These are phyloP conservation scores for Hermaeophaga mercurialis DNA, from an alignment of 2,888 invertebrate species.

Conservation along the genomic window DNA sequence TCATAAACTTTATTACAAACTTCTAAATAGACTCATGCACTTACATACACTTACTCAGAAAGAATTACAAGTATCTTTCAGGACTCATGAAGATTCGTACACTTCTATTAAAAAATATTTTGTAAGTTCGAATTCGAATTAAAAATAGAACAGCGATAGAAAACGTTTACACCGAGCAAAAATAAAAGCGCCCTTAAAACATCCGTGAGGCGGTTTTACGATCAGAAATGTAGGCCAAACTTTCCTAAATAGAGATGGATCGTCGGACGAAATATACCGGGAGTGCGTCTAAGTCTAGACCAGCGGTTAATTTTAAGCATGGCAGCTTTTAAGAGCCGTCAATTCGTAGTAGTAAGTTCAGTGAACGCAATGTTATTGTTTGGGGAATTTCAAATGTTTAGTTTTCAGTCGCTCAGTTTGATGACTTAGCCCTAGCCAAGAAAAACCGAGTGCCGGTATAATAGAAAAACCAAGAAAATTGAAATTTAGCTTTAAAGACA, in stretches of 20 bases:
- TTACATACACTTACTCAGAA: too few species aligned
- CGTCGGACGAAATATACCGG: conserved; percentile 22
- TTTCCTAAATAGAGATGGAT: conserved; percentile 17
- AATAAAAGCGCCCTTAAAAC: conserved; percentile 11
- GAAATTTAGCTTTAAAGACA: too few species aligned
- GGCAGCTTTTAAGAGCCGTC: conserved; percentile 24
- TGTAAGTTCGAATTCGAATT: too few species aligned
- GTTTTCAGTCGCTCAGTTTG: conserved; percentile 5
- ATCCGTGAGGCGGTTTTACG: conserved; percentile 2
- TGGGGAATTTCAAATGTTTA: conserved; percentile 29
- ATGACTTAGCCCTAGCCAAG: conserved; percentile 13
- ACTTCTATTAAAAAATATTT: too few species aligned
- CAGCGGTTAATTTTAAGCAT: conserved; percentile 36
- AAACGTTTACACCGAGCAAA: too few species aligned
- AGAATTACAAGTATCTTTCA: too few species aligned
- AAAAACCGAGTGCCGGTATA: conserved; percentile 1
- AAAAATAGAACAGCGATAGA: too few species aligned
- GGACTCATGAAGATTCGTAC: too few species aligned
- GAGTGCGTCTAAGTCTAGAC: conserved; percentile 37
- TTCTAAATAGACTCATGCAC: too few species aligned
- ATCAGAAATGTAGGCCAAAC: conserved; percentile 25
- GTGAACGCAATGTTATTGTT: conserved; percentile 46
- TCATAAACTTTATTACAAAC: too few species aligned
- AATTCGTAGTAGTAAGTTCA: conserved; percentile 39
- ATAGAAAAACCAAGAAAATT: too few species aligned